Evolutionary conservation across 2,888 invertebrate genomes (phyloP).

Genomic region (Apantesis nais): DNA sequence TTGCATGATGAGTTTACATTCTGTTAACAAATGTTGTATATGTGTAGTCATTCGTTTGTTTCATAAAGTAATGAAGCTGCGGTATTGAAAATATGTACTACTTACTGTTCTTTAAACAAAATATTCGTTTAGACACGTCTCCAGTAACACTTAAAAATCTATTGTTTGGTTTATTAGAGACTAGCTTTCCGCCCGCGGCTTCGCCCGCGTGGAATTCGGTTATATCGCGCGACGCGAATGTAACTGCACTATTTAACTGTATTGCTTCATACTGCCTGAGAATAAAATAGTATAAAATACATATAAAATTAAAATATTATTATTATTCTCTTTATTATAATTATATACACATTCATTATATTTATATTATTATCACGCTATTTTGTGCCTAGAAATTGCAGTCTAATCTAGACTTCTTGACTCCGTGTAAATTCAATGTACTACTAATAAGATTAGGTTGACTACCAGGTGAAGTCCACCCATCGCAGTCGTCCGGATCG

Average conservation of each 20-base stretch:
- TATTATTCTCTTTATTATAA: too few species aligned
- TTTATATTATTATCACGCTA: too few species aligned
- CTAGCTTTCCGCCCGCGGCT: too few species aligned
- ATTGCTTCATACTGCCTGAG: too few species aligned
- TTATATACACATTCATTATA: too few species aligned
- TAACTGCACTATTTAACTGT: too few species aligned
- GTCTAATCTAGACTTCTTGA: too few species aligned
- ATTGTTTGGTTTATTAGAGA: not conserved
- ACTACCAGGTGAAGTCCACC: not conserved
- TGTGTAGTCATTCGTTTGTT: slow-evolving; percentile 1
- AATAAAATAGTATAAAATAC: not conserved
- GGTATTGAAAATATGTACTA: not conserved
- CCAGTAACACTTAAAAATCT: not conserved
- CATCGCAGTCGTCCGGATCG: not conserved
- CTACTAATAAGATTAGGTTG: not conserved
- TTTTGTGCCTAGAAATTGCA: too few species aligned
- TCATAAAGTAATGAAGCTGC: not conserved
- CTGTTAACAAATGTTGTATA: slow-evolving; percentile 11
- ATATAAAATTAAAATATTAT: too few species aligned
- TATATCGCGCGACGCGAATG: too few species aligned
- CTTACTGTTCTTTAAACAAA: not conserved
- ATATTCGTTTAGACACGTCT: not conserved
- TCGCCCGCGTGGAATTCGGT: too few species aligned
- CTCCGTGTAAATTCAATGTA: too few species aligned
- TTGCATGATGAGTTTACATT: slow-evolving; percentile 21